Evolutionary conservation across 2,888 invertebrate genomes (phyloP).

Genomic region (Nymphalis polychloros): DNA sequence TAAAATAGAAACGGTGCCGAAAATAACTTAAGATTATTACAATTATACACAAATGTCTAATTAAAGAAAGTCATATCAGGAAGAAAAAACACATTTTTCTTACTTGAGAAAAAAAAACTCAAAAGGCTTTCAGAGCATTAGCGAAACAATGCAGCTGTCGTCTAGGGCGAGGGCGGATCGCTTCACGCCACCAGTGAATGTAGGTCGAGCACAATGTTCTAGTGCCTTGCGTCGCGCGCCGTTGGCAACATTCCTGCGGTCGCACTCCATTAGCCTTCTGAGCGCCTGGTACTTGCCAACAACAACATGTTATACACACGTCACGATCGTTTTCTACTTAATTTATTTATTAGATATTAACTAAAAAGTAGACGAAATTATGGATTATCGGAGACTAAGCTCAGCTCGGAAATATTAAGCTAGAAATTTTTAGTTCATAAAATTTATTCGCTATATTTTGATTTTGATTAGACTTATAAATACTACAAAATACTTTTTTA

Average conservation of each 20-base stretch:
- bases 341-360: not conserved
- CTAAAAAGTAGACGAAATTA: not conserved
- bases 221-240: constrained; percentile 27
- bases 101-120: constrained; percentile 10
- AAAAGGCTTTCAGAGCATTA: constrained; percentile 16
- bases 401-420: too few species aligned
- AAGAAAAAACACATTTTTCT: constrained; percentile 1
- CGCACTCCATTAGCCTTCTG: constrained; percentile 33
- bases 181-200: constrained; percentile 19
- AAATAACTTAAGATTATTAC: too few species aligned
- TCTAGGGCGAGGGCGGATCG: constrained; percentile 25
- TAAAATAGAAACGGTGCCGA: too few species aligned
- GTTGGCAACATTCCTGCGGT: constrained; percentile 37
- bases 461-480: too few species aligned
- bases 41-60: too few species aligned
- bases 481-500: too few species aligned
- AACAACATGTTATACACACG: constrained; percentile 13
- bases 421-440: too few species aligned
- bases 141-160: constrained; percentile 26
- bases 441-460: too few species aligned
- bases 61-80: not conserved
- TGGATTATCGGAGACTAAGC: not conserved
- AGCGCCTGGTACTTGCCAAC: constrained; percentile 9
- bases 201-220: constrained; percentile 35
- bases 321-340: not conserved